Percentiles rank a stretch among this genome's conserved stretches.
Conservation (phyloP, 2,113 vertebrate species). For the Ibidorhyncha struthersii region DNA sequence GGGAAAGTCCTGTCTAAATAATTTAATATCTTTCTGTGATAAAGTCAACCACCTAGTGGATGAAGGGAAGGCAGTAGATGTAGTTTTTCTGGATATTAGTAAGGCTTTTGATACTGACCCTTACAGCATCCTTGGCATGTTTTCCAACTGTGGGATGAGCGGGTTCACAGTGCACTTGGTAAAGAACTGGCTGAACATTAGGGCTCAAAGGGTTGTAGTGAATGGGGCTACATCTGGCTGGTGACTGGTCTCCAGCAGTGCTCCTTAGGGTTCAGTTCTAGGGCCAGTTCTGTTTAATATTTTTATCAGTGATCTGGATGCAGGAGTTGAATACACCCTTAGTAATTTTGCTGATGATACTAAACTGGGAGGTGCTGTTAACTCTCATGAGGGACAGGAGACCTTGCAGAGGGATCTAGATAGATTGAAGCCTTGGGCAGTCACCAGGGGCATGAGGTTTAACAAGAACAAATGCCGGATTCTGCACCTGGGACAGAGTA, state of each 20-base stretch:
- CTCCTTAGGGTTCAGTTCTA: not conserved
- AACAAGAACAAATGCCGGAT: not conserved
- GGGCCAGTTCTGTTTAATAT: not conserved
- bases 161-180: rapidly evolving
- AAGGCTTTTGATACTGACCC: not conserved
- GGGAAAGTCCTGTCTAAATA: not conserved
- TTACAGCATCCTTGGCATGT: not conserved
- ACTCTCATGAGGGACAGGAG: not conserved
- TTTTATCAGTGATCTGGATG: not conserved
- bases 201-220: not conserved
- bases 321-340: not conserved
- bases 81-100: not conserved
- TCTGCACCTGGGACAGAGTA: not conserved
- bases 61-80: not conserved
- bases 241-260: not conserved
- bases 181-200: not conserved
- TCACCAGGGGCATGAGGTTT: not conserved
- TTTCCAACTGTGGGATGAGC: not conserved
- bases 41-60: not conserved
- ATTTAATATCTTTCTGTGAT: not conserved
- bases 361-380: not conserved
- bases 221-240: not conserved
- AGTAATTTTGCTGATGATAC: not conserved
- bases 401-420: not conserved
- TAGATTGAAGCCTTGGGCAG: not conserved